Conservation (phyloP, 2,888 invertebrate species). For the Microctonus brassicae region DNA sequence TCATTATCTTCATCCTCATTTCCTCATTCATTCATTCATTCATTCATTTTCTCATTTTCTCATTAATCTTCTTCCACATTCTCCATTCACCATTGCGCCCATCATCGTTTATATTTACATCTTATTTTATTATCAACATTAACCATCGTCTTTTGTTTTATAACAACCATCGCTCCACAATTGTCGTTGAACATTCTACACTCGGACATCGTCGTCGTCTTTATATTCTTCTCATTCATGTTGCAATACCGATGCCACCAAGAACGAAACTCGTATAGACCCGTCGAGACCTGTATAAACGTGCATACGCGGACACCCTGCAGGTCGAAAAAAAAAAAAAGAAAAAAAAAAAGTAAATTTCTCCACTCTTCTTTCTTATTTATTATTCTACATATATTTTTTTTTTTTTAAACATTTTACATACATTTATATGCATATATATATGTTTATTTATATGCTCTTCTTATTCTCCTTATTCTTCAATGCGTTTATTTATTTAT, state of each 20-base stretch:
- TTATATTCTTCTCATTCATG: constrained; percentile 44
- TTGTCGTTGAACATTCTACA: constrained; percentile 45
- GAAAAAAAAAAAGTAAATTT: neutral
- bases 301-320: constrained; percentile 28
- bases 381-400: neutral
- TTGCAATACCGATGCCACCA: constrained; percentile 44
- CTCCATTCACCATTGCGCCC: constrained; percentile 20
- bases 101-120: constrained; percentile 53
- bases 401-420: no score
- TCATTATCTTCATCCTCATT: constrained; percentile 22
- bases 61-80: constrained; percentile 23
- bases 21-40: constrained; percentile 2
- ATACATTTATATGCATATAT: neutral
- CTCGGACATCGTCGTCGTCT: neutral
- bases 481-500: constrained; percentile 27
- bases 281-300: constrained; percentile 12
- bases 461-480: constrained; percentile 17
- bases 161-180: constrained; percentile 59
- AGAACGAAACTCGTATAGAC: constrained; percentile 13
- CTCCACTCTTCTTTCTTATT: constrained; percentile 23
- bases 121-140: constrained; percentile 68
- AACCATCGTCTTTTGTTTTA: constrained; percentile 67
- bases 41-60: no score
- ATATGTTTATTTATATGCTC: constrained; percentile 12
- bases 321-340: constrained; percentile 21